A percentile compares a stretch with the other conserved stretches of the same genome.
Conservation (phyloP, 2,888 invertebrate species). For the Phortica okadai region DNA sequence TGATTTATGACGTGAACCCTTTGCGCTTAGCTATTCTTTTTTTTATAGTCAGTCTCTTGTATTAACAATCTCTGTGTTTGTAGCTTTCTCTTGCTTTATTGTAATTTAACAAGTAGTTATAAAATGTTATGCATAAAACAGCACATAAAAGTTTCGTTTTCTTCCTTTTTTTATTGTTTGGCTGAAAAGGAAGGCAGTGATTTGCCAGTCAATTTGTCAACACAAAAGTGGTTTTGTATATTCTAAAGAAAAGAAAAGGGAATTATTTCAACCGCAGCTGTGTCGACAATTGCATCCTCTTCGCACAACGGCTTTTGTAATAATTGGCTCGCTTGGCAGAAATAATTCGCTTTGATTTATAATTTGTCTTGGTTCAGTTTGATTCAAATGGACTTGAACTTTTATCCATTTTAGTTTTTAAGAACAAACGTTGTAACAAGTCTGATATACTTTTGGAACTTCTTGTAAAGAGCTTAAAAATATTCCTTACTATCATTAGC, state of each 20-base stretch:
- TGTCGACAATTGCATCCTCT: too few species aligned
- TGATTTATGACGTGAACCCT: slow-evolving; percentile 15
- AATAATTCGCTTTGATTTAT: too few species aligned
- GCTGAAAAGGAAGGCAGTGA: slow-evolving; percentile 42
- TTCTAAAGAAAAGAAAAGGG: background rate
- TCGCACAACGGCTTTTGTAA: too few species aligned
- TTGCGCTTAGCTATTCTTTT: background rate
- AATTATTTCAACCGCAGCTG: background rate
- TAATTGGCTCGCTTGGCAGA: too few species aligned
- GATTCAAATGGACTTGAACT: too few species aligned
- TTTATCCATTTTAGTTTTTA: background rate
- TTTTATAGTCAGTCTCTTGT: slow-evolving; percentile 10
- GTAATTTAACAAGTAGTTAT: slow-evolving; percentile 16
- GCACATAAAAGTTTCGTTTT: background rate
- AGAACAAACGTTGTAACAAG: background rate
- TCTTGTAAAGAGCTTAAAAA: background rate
- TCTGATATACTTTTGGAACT: slow-evolving; percentile 2
- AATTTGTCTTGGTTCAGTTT: too few species aligned
- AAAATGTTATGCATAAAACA: background rate
- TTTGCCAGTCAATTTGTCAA: slow-evolving; percentile 69
- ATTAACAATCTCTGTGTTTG: background rate
- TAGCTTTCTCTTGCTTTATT: background rate
- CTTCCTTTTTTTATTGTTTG: background rate
- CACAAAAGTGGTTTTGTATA: background rate
- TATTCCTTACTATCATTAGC: slow-evolving; percentile 60